Conservation (phyloP, 2,113 vertebrate genomes). For the Ailuropoda melanoleuca region DNA sequence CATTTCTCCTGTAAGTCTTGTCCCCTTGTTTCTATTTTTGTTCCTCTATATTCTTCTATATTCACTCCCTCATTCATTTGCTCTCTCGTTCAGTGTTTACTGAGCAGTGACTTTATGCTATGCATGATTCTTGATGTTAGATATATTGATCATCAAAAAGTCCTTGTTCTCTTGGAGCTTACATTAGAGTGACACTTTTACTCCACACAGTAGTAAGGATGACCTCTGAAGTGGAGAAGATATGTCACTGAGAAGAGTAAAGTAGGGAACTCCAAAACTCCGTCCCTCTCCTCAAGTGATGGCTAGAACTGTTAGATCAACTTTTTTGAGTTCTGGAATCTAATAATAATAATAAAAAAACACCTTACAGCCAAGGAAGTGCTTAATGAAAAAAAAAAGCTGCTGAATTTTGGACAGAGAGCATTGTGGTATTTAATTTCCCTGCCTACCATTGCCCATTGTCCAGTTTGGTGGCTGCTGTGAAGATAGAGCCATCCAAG, state of each 20-base stretch:
- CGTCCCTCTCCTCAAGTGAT: neutral
- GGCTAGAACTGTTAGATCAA: neutral
- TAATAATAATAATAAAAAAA: neutral
- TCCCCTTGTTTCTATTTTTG: neutral
- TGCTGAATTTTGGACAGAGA: neutral
- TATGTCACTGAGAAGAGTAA: neutral
- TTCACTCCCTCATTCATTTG: neutral
- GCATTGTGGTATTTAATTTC: neutral
- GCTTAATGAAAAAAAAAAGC: neutral
- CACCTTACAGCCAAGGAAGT: neutral
- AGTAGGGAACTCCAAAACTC: neutral
- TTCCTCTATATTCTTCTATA: neutral
- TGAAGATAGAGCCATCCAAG: neutral
- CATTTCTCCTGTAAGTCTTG: neutral
- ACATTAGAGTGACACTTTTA: neutral
- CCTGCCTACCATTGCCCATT: neutral
- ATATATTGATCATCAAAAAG: neutral
- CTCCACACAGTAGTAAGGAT: neutral
- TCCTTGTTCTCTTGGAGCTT: neutral
- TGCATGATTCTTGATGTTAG: neutral
- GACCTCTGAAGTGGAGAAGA: neutral
- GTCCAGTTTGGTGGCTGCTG: neutral
- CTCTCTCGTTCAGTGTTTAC: neutral
- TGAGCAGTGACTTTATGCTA: neutral
- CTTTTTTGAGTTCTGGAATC: neutral